These are phyloP conservation scores for Cosmorhoe ocellata DNA, from an alignment of 2,888 invertebrate genomes.

Conservation along the genomic window DNA sequence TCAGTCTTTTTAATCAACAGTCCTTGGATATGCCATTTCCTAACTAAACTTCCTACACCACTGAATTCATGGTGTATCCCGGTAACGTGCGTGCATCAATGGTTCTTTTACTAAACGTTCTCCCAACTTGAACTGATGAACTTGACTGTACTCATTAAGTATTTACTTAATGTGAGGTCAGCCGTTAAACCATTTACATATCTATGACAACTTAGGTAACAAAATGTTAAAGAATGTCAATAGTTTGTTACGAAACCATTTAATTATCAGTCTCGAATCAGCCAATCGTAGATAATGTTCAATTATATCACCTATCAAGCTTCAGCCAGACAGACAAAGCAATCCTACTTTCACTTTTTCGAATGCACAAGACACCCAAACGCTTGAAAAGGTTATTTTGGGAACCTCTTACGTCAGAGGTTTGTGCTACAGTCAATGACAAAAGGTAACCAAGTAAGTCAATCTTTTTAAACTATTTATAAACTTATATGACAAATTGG, in stretches of 20 bases:
- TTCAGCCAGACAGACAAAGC: conserved; percentile 22
- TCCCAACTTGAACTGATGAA: too few relatives aligned
- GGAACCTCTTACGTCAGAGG: conserved; percentile 17
- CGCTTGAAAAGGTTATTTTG: conserved; percentile 26
- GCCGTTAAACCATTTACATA: neutral
- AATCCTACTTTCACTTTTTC: conserved; percentile 31
- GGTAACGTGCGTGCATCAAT: too few relatives aligned
- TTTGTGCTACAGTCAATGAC: neutral
- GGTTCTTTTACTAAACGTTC: too few relatives aligned
- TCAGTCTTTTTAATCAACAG: too few relatives aligned
- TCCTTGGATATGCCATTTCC: too few relatives aligned
- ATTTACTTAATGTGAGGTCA: neutral
- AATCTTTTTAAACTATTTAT: too few relatives aligned
- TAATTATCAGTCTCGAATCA: conserved; percentile 15
- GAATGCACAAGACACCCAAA: conserved; percentile 23
- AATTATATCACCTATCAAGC: conserved; percentile 26
- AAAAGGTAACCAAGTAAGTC: neutral
- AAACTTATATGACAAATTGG: too few relatives aligned
- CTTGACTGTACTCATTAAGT: too few relatives aligned
- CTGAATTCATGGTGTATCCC: too few relatives aligned
- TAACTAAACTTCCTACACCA: too few relatives aligned
- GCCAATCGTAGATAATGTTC: conserved; percentile 29
- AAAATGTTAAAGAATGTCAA: too few relatives aligned
- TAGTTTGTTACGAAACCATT: conserved; percentile 18
- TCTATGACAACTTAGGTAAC: neutral